Evolutionary conservation across 2,797 vertebrate species (phyloP).

Genomic region (Peromyscus attwateri): DNA sequence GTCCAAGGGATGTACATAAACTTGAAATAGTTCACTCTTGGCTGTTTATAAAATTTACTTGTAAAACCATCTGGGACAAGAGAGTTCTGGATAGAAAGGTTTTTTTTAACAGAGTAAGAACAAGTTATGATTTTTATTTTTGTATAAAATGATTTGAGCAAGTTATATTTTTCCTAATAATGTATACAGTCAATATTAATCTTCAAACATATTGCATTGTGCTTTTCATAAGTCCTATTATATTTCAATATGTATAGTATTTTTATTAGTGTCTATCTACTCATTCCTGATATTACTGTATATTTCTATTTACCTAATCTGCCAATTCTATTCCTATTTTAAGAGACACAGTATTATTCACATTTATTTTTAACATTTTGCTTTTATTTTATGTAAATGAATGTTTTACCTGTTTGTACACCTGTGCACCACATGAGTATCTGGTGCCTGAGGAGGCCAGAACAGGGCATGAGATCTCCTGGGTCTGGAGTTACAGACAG

Average conservation of each 20-base stretch:
- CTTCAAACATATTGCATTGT: not conserved
- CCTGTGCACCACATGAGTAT: not conserved
- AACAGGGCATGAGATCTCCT: no score
- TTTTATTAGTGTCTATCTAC: not conserved
- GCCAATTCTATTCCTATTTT: not conserved
- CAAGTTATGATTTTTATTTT: constrained; percentile 34
- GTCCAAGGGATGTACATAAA: constrained; percentile 1
- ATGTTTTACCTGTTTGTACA: not conserved
- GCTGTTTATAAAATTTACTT: constrained; percentile 54
- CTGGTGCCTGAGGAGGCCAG: not conserved
- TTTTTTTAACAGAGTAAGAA: not conserved
- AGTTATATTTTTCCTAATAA: constrained; percentile 18
- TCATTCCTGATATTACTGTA: constrained; percentile 28
- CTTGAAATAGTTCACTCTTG: constrained; percentile 29
- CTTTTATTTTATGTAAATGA: not conserved
- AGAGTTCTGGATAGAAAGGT: constrained; percentile 8
- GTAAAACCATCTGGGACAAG: constrained; percentile 3
- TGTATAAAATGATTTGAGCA: constrained; percentile 17
- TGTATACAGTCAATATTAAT: not conserved
- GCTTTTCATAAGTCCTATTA: not conserved
- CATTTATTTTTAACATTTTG: not conserved
- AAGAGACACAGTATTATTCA: not conserved
- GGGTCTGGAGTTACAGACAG: not conserved
- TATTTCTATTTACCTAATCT: constrained; percentile 10
- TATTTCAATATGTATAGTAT: not conserved